A percentile compares a stretch with the other conserved stretches of the same genome.
phyloP scores from a whole-genome alignment of 2,113 vertebrate genomes.

The Benthochromis sp. region DNA sequence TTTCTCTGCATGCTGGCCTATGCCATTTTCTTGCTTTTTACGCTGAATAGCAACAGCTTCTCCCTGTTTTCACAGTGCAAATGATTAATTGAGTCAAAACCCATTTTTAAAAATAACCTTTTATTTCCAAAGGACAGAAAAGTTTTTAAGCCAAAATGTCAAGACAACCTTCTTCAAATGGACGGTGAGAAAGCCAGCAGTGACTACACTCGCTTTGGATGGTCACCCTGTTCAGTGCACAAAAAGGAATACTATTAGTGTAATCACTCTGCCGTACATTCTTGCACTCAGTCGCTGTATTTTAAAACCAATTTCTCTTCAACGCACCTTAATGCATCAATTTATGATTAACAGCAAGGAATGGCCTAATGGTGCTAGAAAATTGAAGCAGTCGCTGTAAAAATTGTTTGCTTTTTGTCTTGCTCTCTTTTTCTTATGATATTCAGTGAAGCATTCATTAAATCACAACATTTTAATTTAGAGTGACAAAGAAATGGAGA shows the following conservation, averaged over 20 bases:
- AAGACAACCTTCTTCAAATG: background rate
- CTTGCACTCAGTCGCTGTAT: background rate
- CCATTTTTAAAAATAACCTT: background rate
- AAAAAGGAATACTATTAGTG: background rate
- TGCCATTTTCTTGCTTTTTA: background rate
- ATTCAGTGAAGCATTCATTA: background rate
- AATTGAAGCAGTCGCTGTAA: background rate
- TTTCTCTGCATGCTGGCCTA: background rate
- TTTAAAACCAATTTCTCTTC: background rate
- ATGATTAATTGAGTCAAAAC: background rate
- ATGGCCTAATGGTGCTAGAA: background rate
- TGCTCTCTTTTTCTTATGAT: background rate
- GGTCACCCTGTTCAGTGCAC: background rate
- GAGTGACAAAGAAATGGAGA: background rate
- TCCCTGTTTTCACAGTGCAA: background rate
- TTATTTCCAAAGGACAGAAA: background rate
- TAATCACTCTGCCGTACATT: background rate
- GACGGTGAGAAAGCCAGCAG: background rate
- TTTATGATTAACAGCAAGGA: background rate
- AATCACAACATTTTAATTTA: background rate
- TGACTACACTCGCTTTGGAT: background rate
- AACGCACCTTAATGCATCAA: background rate
- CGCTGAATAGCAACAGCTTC: background rate
- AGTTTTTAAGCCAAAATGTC: background rate
- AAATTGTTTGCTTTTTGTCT: background rate